A percentile compares a stretch with the other conserved stretches of the same genome.
These are phyloP conservation scores for Plestiodon gilberti DNA, from an alignment of 2,113 vertebrate genomes.

Conservation along the genomic window DNA sequence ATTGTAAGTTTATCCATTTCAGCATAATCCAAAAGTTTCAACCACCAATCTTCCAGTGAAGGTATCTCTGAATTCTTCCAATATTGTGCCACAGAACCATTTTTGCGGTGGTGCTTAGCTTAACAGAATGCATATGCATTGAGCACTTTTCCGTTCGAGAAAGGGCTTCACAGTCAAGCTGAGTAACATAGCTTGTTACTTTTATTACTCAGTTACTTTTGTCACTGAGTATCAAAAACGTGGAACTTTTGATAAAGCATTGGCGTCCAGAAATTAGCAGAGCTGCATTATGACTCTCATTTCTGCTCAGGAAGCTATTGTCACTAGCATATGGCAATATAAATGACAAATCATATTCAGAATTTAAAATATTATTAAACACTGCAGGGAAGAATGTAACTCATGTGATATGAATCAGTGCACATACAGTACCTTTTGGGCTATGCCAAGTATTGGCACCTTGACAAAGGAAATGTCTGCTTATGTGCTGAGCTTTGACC, in stretches of 20 bases:
- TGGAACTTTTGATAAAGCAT: constrained; percentile 12
- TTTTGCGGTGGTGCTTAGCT: too few relatives aligned
- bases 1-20: too few relatives aligned
- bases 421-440: constrained; percentile 10
- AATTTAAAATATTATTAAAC: constrained; percentile 7
- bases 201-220: too few relatives aligned
- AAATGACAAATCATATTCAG: neutral
- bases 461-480: constrained; percentile 19
- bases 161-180: too few relatives aligned
- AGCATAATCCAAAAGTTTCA: too few relatives aligned
- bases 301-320: neutral
- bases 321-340: neutral
- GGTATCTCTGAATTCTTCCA: too few relatives aligned
- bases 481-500: neutral
- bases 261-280: neutral
- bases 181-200: too few relatives aligned
- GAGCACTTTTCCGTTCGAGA: too few relatives aligned
- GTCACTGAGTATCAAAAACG: too few relatives aligned
- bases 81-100: too few relatives aligned
- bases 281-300: neutral
- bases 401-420: neutral
- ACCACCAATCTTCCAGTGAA: too few relatives aligned
- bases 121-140: neutral
- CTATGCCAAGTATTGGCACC: neutral
- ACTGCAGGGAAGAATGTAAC: constrained; percentile 8